Evolutionary conservation across 2,113 vertebrate species (phyloP).

Genomic region (Pipra filicauda): DNA sequence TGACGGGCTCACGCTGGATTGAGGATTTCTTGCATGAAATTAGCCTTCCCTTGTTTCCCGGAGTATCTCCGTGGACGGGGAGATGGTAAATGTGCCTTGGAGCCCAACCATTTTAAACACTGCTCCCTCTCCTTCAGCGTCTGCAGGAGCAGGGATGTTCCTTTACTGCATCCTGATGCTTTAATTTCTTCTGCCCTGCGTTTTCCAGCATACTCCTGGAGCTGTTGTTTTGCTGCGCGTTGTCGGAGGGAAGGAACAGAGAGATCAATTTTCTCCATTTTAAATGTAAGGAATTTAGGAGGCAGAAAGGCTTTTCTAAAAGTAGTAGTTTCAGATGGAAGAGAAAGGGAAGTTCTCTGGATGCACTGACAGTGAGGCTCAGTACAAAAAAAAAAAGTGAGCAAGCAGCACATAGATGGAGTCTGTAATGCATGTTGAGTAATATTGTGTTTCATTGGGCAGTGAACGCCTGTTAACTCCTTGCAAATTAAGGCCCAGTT

Average conservation of each 20-base stretch:
- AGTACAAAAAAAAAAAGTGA: neutral
- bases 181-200: neutral
- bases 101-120: constrained; percentile 22
- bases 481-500: constrained; percentile 31
- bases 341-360: neutral
- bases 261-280: neutral
- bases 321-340: neutral
- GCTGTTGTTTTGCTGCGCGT: neutral
- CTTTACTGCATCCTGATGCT: neutral
- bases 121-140: neutral
- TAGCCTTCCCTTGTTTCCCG: neutral
- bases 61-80: neutral
- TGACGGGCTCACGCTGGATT: neutral
- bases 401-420: constrained; percentile 18
- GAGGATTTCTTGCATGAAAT: neutral
- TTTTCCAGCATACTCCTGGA: neutral
- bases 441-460: constrained; percentile 53
- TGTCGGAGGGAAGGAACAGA: neutral
- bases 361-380: neutral
- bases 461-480: constrained; percentile 58
- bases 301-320: neutral
- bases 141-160: neutral
- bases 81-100: neutral
- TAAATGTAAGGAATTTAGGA: neutral
- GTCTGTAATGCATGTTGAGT: constrained; percentile 22